Base-by-base conservation (phyloP, 2,113 vertebrate genomes). In the Spea bombifrons region DNA sequence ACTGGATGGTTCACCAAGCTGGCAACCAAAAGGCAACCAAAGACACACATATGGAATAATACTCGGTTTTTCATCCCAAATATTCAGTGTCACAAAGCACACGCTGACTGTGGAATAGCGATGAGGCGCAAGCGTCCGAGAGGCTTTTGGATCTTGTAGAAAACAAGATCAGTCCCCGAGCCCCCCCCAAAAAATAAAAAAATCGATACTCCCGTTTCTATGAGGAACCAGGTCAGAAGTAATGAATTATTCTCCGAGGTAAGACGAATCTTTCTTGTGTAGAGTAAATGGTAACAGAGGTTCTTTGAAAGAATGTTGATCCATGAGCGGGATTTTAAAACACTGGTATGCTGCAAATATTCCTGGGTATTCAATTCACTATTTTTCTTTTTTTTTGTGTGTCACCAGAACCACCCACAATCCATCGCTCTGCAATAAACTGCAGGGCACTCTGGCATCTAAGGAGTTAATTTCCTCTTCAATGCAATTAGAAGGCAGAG, bases 401-500 rank as follows among this genome's bases (percentile, higher is more conserved):
- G 55, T 59, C 15, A 59, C 55, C 30, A 57, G 76, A 57, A 64
- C 43, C n/a, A 15, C 57, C 76, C 72, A 46, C 65, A 63, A 45
- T 4, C 13, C 71, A 67, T 55, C 55, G 70, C 71, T 73, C 71
- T 55, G 46, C 70, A 73, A 66, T 73, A 45, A 50, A 66, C 71
- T 72, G 15, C 70, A 73, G 63, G 43, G 48, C 61, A 77, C 65
- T 65, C 55, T 59, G 46, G 75, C 64, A 53, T n/a, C 77, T 59
- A 79, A 66, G 17, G 63, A 53, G 63, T 73, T 80, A 53, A 53
- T 80, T 64, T 0, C 15, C 44, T 82, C 17, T 0, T 71, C 45
- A 66, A 75, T 52, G 8, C 16, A 77, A 84, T 92, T 93, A 98
- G 92, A 98, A 98, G 82, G 96, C 96, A 0, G 97, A 98, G 84